Percentiles rank a stretch among this genome's conserved stretches.
phyloP scores from a whole-genome alignment of 2,113 vertebrate species.

The Aix galericulata region DNA sequence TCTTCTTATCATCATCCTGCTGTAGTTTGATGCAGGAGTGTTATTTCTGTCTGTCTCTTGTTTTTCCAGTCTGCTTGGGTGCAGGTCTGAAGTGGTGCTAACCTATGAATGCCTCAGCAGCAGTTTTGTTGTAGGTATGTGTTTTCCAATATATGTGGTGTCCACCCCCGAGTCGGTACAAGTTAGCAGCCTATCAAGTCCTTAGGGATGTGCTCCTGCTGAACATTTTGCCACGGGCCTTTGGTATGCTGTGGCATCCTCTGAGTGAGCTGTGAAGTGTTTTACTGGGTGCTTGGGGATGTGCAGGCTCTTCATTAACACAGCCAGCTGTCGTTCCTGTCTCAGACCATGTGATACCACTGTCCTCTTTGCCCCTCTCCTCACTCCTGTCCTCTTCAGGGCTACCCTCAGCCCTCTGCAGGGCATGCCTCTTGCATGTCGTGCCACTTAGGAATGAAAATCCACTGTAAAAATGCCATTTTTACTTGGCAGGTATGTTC shows the following conservation, averaged over 20 bases:
- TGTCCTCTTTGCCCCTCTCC: neutral
- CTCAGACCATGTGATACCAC: neutral
- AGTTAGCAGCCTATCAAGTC: neutral
- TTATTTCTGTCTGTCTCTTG: neutral
- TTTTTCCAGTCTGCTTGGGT: neutral
- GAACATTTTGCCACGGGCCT: neutral
- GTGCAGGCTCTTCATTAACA: neutral
- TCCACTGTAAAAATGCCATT: neutral
- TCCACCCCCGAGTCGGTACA: neutral
- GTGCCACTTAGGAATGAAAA: neutral
- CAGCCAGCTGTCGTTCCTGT: neutral
- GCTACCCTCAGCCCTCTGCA: neutral
- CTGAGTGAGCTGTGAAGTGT: neutral
- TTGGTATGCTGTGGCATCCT: neutral
- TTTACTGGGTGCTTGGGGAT: accelerated
- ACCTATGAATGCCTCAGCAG: neutral
- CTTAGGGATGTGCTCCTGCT: neutral
- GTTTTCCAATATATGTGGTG: neutral
- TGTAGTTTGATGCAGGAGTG: neutral
- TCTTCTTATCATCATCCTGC: neutral
- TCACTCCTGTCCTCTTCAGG: neutral
- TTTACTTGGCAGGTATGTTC: neutral
- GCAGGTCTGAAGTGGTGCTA: neutral
- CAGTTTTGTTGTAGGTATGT: neutral
- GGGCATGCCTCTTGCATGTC: neutral